phyloP scores from a whole-genome alignment of 2,113 vertebrate genomes.

The Pedetes capensis region DNA sequence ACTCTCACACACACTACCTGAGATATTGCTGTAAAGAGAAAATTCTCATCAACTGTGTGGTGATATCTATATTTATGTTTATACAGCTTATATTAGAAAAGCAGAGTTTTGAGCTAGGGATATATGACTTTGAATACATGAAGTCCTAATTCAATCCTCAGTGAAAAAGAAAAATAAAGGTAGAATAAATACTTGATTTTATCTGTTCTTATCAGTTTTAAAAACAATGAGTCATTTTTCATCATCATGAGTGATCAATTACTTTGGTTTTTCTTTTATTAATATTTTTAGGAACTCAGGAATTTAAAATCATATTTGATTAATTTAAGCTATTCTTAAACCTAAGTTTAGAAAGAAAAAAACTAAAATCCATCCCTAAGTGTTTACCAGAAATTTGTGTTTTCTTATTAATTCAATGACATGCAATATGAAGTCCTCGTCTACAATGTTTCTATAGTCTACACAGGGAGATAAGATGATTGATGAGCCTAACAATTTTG shows the following conservation, averaged over 20 bases:
- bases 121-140: not conserved
- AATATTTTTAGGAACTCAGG: conserved; percentile 3
- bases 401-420: conserved; percentile 26
- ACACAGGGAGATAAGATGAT: not conserved
- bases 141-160: not conserved
- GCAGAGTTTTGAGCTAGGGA: not conserved
- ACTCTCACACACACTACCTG: not conserved
- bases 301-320: not conserved
- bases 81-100: not conserved
- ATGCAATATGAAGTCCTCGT: not conserved
- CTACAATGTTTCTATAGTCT: not conserved
- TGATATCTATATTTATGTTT: not conserved
- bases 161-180: not conserved
- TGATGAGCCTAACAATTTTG: not conserved
- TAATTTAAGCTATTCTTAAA: conserved; percentile 28
- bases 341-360: not conserved
- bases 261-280: not conserved
- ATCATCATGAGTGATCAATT: not conserved
- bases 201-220: not conserved
- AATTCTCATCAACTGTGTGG: not conserved
- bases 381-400: not conserved
- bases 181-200: not conserved
- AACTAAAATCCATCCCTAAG: not conserved
- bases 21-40: not conserved
- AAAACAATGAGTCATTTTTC: conserved; percentile 11